Percentiles rank a stretch among this genome's conserved stretches.
Evolutionary conservation across 2,797 vertebrate species (phyloP).

Genomic region (Diplodus puntazzo): DNA sequence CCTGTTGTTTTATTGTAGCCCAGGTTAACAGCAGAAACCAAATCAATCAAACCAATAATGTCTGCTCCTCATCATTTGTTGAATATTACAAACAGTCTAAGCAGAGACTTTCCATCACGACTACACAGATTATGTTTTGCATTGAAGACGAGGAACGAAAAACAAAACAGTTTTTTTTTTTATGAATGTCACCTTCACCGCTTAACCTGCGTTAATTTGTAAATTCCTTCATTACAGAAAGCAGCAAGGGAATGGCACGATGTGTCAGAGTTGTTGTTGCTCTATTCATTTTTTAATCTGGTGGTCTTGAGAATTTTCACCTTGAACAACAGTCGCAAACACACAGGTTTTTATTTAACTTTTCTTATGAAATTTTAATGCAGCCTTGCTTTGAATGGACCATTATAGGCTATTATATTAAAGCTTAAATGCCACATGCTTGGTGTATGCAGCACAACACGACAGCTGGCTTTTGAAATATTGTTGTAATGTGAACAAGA

Average conservation of each 20-base stretch:
- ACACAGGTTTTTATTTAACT: not conserved
- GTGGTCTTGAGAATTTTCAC: not conserved
- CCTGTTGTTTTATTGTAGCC: not conserved
- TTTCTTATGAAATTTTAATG: not conserved
- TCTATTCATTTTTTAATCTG: not conserved
- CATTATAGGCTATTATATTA: not conserved
- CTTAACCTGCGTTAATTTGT: not conserved
- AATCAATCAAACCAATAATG: constrained; percentile 8
- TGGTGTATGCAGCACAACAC: not conserved
- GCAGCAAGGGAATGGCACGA: not conserved
- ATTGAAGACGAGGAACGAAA: not conserved
- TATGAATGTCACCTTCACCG: not conserved
- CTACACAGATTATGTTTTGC: not conserved
- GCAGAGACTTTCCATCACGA: too few relatives aligned
- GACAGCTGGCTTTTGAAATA: not conserved
- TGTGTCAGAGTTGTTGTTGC: not conserved
- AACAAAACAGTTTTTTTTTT: not conserved
- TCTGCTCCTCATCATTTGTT: constrained; percentile 11
- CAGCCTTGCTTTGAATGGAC: not conserved
- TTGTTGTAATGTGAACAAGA: not conserved
- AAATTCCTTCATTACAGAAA: constrained; percentile 17
- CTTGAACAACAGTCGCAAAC: not conserved
- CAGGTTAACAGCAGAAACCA: not conserved
- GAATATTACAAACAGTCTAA: not conserved
- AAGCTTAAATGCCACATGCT: not conserved